phyloP scores from a whole-genome alignment of 2,888 invertebrate genomes.

The Myopa testacea region DNA sequence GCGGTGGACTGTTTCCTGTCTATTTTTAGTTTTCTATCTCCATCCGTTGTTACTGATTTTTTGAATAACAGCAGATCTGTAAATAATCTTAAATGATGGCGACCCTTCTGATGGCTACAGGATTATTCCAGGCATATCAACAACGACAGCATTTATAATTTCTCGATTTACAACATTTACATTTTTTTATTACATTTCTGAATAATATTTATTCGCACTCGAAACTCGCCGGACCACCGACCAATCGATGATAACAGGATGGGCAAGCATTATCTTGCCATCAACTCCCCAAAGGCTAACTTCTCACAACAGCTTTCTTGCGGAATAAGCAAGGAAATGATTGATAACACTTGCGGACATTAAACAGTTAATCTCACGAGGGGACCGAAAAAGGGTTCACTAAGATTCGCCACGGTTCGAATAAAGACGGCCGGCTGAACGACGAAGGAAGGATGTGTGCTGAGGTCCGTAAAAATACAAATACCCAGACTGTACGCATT shows the following conservation, averaged over 20 bases:
- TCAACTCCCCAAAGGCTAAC: slow-evolving; percentile 24
- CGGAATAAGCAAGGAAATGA: slow-evolving; percentile 57
- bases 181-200: background rate
- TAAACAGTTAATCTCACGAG: slow-evolving; percentile 22
- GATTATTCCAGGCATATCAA: background rate
- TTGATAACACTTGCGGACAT: slow-evolving; percentile 55
- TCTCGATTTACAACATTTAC: slow-evolving; percentile 63
- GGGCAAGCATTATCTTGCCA: background rate
- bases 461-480: background rate
- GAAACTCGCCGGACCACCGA: slow-evolving; percentile 45
- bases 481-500: background rate
- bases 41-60: too few relatives aligned
- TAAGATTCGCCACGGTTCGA: slow-evolving; percentile 15
- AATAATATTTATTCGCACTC: slow-evolving; percentile 55
- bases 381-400: slow-evolving; percentile 18
- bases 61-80: background rate
- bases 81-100: background rate
- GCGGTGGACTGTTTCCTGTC: too few relatives aligned
- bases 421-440: background rate
- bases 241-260: slow-evolving; percentile 47
- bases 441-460: background rate
- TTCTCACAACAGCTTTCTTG: slow-evolving; percentile 10
- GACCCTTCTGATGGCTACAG: background rate
- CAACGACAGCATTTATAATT: slow-evolving; percentile 59
- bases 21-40: too few relatives aligned